Evolutionary conservation across 2,888 invertebrate species (phyloP), one percentile per base, ranked within the genome.

Genomic region (Parnassius orleans): DNA sequence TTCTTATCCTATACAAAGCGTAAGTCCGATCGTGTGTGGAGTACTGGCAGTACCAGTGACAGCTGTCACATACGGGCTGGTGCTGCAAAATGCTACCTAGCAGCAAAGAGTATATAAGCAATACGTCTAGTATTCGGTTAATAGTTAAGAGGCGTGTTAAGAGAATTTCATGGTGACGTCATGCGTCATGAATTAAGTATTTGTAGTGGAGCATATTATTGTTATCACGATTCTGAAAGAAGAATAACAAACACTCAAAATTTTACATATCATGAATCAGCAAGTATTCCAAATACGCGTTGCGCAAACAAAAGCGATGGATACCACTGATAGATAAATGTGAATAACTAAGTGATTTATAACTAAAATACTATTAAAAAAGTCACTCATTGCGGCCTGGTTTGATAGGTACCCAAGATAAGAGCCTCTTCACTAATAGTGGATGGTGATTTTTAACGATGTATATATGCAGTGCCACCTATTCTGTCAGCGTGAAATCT

Each of bases 291-390:
- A 73, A 75, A 81, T 72, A 81, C 81, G 82, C 66, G 70, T 72
- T 73, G 75, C 72, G 77, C 75, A 76, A 79, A 81, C 73, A 71
- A 66, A 71, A 72, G 68, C 69, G 76, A 78, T 81, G 73, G 73
- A 67, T 70, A 68, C 71, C 75, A 75, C 72, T 75, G 78, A 84
- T 80, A 83, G 75, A 79, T 77, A 75, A 77, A 80, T 61, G 47
- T 57, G 42, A 57, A 42, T 61, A 46, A 48, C 33, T 53, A 61
- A 61, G 57, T 53, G 57, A 53, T 57, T 61, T 61, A 53, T n/a
- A 19, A 19, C 19, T 19, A 19, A 19, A 19, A 10, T 56, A 55
- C n/a, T 41, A 15, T 12, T 50, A 50, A 44, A 44, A 58, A 58
- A 62, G 50, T 58, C 50, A 41, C 50, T 58, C 11, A 42, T 43